Evolutionary conservation across 2,888 invertebrate genomes (phyloP), one percentile per base, ranked within the genome.

Genomic region (Prenolepis imparis): DNA sequence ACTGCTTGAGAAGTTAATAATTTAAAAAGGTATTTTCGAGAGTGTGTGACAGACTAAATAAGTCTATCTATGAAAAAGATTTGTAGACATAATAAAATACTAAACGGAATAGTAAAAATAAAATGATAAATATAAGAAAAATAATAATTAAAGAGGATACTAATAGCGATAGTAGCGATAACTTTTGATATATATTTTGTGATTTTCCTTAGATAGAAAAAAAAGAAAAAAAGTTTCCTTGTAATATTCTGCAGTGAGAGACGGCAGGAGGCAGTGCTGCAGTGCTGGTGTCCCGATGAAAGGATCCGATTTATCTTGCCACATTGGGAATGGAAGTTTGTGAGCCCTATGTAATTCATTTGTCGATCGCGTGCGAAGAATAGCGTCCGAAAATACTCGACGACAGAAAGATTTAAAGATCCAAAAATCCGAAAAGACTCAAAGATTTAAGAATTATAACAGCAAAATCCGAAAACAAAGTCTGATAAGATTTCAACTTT

Each of bases 191-290:
- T 41, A 32, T 48, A 24, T 59, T 44, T 44, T 11, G n/a, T 41
- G 1, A 18, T 61, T 12, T 64, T 59, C 21, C 18, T 75, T 32
- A 32, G 12, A 9, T 57, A n/a, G 52, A 36, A 57, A 57, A 57
- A 3, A 72, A 55, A 72, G 0, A n/a, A 52, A 52, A 52, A n/a
- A 52, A 44, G 32, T 64, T 44, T 67, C n/a, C 75, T 52, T 48
- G 36, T 75, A 66, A 52, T 68, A 3, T 66, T 82, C 70, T 83
- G 72, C 41, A 73, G 81, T 89, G 84, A 84, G 86, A 80, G 52
- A 88, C 86, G 88, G 86, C 90, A 91, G 91, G 91, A 91, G 91
- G 90, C 91, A 91, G 91, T 91, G 90, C 87, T 88, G 90, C 89
- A 86, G 88, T 89, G 89, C 84, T 89, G 82, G 82, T 82, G 82